phyloP scores from a whole-genome alignment of 2,888 invertebrate species.

The Oxystoma pomonae region DNA sequence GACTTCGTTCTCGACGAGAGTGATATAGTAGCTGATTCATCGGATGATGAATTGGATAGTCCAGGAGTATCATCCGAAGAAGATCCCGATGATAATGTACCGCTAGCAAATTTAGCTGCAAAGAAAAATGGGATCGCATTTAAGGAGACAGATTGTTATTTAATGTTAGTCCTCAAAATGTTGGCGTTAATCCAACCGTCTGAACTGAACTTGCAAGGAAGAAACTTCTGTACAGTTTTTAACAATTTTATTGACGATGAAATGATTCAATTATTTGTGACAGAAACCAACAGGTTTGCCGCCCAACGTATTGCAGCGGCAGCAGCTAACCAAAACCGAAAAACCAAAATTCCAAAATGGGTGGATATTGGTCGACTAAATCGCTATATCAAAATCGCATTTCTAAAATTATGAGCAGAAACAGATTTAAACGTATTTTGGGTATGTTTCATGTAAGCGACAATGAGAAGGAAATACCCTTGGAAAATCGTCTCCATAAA shows the following conservation, averaged over 20 bases:
- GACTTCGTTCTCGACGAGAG: constrained; percentile 1
- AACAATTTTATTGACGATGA: constrained; percentile 9
- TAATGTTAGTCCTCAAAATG: too few relatives aligned
- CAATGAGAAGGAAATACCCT: not conserved
- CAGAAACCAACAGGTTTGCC: not conserved
- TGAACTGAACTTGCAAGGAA: not conserved
- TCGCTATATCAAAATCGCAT: constrained; percentile 3
- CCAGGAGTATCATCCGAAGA: too few relatives aligned
- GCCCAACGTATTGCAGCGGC: not conserved
- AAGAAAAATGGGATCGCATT: constrained; percentile 11
- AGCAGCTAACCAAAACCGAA: too few relatives aligned
- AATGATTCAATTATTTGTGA: constrained; percentile 10
- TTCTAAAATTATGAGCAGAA: too few relatives aligned
- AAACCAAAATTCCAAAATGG: too few relatives aligned
- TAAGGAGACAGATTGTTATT: constrained; percentile 5
- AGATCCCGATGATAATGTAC: constrained; percentile 5
- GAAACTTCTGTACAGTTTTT: constrained; percentile 2
- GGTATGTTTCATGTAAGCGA: constrained; percentile 8
- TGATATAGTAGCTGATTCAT: too few relatives aligned
- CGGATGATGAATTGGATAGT: too few relatives aligned
- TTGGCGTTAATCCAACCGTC: not conserved
- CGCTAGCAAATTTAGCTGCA: constrained; percentile 5
- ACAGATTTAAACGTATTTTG: constrained; percentile 6
- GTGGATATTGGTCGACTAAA: constrained; percentile 6
- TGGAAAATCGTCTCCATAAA: constrained; percentile 10